Evolutionary conservation across 2,888 invertebrate genomes (phyloP), one percentile per base, ranked within the genome.

Genomic region (Mallateleia sp.): DNA sequence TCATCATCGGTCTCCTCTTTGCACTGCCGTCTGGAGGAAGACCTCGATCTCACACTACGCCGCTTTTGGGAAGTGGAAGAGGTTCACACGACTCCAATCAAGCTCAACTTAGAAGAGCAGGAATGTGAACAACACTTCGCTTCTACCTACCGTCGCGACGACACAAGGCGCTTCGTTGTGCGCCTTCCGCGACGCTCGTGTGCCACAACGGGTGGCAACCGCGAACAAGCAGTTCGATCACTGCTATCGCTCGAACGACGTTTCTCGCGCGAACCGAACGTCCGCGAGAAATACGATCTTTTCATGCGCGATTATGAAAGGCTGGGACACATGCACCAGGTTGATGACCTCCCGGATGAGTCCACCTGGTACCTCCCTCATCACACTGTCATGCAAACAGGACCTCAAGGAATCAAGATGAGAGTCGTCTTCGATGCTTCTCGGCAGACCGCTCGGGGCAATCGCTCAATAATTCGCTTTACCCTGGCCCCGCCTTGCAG

Each of bases 341-440:
- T 25, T 15, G 25, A 32, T n/a, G n/a, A n/a, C n/a, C n/a, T n/a
- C n/a, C n/a, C n/a, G n/a, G n/a, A n/a, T n/a, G 25, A 50, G 2
- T 2, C 38, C 6, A n/a, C 34, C 15, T 75, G 62, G 62, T 62
- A 62, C 24, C 28, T 62, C 14, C 62, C 62, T 11, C 75, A 75
- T 18, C 75, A 75, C 52, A 34, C 75, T 6, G 75, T 75, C 8
- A 18, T 62, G 7, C 60, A 74, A 28, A n/a, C 11, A 18, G 11
- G 47, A 7, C 20, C 32, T 9, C 4, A 18, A 9, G 20, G 18
- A 2, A 18, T 18, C 28, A 74, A 74, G 47, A 18, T 74, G 14
- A 15, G 74, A 28, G 66, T 67, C 11, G 66, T 67, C 25, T 67
- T 67, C 20, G 42, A 67, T n/a, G 66, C 66, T 15, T 67, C 66